Base-by-base conservation (phyloP, 1,140 invertebrate genomes). In the Ostrea edulis region DNA sequence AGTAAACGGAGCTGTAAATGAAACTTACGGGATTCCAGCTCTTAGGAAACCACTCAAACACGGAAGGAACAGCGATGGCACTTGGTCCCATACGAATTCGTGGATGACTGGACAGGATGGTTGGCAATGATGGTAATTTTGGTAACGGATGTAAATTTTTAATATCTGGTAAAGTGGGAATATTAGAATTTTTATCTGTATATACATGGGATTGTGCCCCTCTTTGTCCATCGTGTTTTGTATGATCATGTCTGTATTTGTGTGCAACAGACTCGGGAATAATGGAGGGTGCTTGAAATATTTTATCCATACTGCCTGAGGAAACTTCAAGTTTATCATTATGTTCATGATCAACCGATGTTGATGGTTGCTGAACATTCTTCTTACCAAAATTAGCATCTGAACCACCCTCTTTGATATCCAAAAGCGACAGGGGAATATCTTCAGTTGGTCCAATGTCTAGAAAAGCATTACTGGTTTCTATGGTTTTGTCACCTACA, bases 1-100 rank as follows among this genome's bases (percentile, higher is more conserved):
- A 20, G 25, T 84, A 77, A 51, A 4, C 2, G 84, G 9, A 55
- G 35, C 14, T 82, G 11, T 54, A 22, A 86, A 44, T 44, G 29
- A 5, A 29, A 53, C 89, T 87, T 87, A 93, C 93, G 86, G 91
- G 88, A 11, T 89, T 91, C 93, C 93, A 93, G 12, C 89, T 89
- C 9, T 88, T 81, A 12, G 91, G 90, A 22, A 25, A 87, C 93
- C 93, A 93, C 29, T 89, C 82, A 35, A 87, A 88, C 25, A 85
- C 52, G 14, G 83, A 85, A 35, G 83, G 53, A 22, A 62, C 54
- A 17, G 58, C 58, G 87, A 91, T 71, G 89, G 52, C 17, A 68
- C 20, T 8, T 22, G 83, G n/a, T 17, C 25, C 20, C 82, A 87
- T 53, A 82, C 29, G 12, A 84, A 58, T 77, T 83, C 88, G 65